Evolutionary conservation across 1,140 invertebrate species (phyloP), one percentile per base, ranked within the genome.

Genomic region (Macrosteles quadrilineatus): DNA sequence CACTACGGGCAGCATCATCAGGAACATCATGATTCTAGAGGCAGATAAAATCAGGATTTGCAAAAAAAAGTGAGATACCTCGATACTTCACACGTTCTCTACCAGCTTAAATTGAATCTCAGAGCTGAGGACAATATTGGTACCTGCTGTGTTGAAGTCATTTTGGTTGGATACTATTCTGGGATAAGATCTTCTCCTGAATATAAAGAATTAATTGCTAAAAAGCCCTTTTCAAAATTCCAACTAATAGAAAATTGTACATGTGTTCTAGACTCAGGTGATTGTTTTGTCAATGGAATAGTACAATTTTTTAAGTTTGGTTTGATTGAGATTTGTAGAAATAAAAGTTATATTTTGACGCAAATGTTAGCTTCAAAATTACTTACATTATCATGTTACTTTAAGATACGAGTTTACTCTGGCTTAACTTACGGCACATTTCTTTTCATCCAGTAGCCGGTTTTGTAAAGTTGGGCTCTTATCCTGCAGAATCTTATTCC

Each of bases 381-480:
- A n/a, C n/a, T n/a, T n/a, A n/a, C n/a, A n/a, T n/a, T n/a, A n/a
- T n/a, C n/a, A n/a, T n/a, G n/a, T n/a, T n/a, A n/a, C n/a, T n/a
- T n/a, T n/a, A n/a, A n/a, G n/a, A n/a, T n/a, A n/a, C n/a, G n/a
- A n/a, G n/a, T n/a, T n/a, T n/a, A n/a, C n/a, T n/a, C n/a, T n/a
- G n/a, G n/a, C n/a, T n/a, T n/a, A n/a, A 80, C 84, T 85, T 82
- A 95, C 92, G 91, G 91, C 71, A 93, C 88, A 81, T 97, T 97
- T 77, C 95, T 86, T 83, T 92, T 91, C 84, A 97, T 90, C 81
- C 92, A 88, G 64, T 94, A 86, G 74, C 95, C 90, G 80, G 97
- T 98, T 78, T 98, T 98, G 85, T 93, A 91, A 36, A 95, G 87
- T 9, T 97, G 82, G 32, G 95, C 94, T 53, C 87, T 86, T 85